Conservation (phyloP, 1,140 invertebrate genomes). For the Drosophila malerkotliana region DNA sequence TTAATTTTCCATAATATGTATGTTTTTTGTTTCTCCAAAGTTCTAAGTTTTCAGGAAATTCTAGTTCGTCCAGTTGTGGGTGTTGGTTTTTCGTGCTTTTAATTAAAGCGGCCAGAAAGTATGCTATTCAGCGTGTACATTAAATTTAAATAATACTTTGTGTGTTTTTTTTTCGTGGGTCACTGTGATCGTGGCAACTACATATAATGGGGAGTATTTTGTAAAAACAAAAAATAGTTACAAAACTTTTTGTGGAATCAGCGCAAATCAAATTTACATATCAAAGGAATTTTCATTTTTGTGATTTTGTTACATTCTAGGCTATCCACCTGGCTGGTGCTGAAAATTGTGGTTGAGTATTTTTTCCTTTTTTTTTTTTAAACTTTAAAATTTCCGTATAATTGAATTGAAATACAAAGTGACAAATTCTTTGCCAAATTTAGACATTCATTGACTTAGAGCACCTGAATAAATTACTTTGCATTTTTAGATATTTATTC, state of each 20-base stretch:
- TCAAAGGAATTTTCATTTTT: slow-evolving; percentile 60
- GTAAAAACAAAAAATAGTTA: slow-evolving; percentile 40
- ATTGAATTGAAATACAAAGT: too few relatives aligned
- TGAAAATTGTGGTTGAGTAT: slow-evolving; percentile 27
- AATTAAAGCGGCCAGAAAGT: slow-evolving; percentile 58
- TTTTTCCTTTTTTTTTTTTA: background rate
- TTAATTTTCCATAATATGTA: background rate
- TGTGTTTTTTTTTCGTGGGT: slow-evolving; percentile 33
- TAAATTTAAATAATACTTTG: slow-evolving; percentile 78
- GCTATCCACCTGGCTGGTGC: slow-evolving; percentile 36
- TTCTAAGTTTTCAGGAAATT: slow-evolving; percentile 33
- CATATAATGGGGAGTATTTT: slow-evolving; percentile 64
- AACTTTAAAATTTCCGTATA: background rate
- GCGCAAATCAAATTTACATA: slow-evolving; percentile 66
- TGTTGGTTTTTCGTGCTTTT: slow-evolving; percentile 15
- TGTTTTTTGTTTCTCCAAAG: slow-evolving; percentile 4
- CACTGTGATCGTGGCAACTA: slow-evolving; percentile 24
- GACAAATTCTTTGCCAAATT: too few relatives aligned
- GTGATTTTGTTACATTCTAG: slow-evolving; percentile 26
- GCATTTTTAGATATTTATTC: background rate
- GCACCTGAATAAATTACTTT: too few relatives aligned
- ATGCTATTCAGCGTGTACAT: slow-evolving; percentile 64
- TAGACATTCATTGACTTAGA: too few relatives aligned
- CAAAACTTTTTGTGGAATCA: slow-evolving; percentile 64
- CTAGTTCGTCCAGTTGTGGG: slow-evolving; percentile 14